Conservation (phyloP, 1,140 invertebrate species). For the Dryas iulia region DNA sequence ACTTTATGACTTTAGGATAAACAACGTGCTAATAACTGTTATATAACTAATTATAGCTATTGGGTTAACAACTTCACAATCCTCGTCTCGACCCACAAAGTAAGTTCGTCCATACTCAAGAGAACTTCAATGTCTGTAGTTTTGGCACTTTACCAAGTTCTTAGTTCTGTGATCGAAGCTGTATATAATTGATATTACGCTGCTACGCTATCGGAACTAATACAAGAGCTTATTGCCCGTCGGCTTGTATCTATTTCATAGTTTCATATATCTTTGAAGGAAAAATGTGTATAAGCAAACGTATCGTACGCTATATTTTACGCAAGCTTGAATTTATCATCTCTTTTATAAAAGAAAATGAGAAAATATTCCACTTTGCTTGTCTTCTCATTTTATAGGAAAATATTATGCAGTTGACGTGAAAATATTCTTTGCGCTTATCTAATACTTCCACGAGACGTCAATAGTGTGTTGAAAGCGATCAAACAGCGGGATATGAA, state of each 20-base stretch:
- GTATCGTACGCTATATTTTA: background rate
- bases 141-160: background rate
- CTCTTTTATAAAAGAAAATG: background rate
- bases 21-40: background rate
- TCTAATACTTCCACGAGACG: slow-evolving; percentile 4
- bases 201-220: background rate
- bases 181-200: background rate
- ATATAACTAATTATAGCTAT: background rate
- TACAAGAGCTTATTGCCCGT: background rate
- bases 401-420: slow-evolving; percentile 9
- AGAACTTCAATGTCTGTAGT: background rate
- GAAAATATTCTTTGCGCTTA: slow-evolving; percentile 11
- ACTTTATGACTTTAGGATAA: background rate
- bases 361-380: slow-evolving; percentile 1
- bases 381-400: slow-evolving; percentile 2
- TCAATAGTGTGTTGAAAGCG: background rate
- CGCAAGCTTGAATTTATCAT: background rate
- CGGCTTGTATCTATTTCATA: background rate
- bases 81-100: background rate
- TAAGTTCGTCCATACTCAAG: background rate
- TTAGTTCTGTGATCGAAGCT: background rate
- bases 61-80: background rate
- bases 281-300: background rate
- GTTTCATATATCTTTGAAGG: background rate
- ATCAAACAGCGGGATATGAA: slow-evolving; percentile 9